Percentiles rank a stretch among this genome's conserved stretches.
These are phyloP conservation scores for Indicator maculatus DNA, from an alignment of 2,113 vertebrate species.

Conservation along the genomic window DNA sequence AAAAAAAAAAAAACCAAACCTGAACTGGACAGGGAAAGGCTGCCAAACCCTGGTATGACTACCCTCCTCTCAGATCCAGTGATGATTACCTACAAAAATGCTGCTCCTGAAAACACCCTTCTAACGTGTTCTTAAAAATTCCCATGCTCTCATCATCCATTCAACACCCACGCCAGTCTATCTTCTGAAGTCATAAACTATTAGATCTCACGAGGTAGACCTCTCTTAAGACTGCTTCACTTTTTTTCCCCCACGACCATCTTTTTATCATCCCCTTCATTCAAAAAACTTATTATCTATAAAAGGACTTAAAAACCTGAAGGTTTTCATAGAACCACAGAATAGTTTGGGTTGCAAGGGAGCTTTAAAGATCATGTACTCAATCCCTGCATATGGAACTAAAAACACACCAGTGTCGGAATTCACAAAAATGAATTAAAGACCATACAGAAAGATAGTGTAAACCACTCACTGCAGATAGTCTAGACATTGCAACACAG, in stretches of 20 bases:
- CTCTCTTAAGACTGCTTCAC: not conserved
- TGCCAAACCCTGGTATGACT: not conserved
- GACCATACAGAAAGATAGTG: not conserved
- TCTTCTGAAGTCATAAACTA: not conserved
- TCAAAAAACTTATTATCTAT: not conserved
- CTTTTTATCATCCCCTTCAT: not conserved
- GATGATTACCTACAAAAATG: not conserved
- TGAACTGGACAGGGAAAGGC: not conserved
- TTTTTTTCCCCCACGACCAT: not conserved
- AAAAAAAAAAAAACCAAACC: not conserved
- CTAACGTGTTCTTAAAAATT: not conserved
- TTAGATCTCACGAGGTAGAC: not conserved
- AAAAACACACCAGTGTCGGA: not conserved
- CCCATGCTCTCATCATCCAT: accelerated
- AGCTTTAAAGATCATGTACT: not conserved
- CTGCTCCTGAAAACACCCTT: not conserved
- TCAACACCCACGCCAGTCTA: not conserved
- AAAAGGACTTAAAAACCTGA: not conserved
- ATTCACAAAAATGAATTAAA: not conserved
- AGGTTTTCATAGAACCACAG: not conserved
- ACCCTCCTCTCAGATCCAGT: not conserved
- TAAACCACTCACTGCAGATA: not conserved
- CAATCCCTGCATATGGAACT: not conserved
- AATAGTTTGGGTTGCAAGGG: not conserved
- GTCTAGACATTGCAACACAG: conserved; percentile 34